Percentiles rank a stretch among this genome's conserved stretches.
These are phyloP conservation scores for Urechis unicinctus DNA, from an alignment of 2,888 invertebrate species.

Conservation along the genomic window DNA sequence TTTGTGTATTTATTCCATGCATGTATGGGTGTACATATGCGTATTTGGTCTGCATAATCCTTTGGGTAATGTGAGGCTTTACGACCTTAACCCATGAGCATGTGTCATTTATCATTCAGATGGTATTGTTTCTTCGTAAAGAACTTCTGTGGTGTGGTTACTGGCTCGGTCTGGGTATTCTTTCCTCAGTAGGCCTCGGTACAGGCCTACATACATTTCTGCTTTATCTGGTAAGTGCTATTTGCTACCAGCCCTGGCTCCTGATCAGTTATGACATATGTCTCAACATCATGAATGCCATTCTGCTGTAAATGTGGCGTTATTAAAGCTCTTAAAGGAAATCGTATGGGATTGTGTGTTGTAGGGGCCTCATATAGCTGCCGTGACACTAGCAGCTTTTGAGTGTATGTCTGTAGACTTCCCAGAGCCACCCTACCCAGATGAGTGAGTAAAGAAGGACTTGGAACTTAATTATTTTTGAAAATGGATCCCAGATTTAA, in stretches of 20 bases:
- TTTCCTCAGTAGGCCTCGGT: slow-evolving; percentile 95
- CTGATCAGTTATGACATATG: neutral
- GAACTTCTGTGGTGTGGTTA: slow-evolving; percentile 70
- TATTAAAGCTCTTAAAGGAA: neutral
- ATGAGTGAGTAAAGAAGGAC: slow-evolving; percentile 56
- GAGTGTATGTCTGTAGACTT: slow-evolving; percentile 93
- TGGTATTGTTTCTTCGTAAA: slow-evolving; percentile 13
- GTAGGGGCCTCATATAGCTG: slow-evolving; percentile 94
- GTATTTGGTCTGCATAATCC: too few relatives aligned
- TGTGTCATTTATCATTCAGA: slow-evolving; percentile 12
- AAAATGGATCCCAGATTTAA: too few relatives aligned
- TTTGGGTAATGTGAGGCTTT: too few relatives aligned
- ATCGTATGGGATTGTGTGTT: slow-evolving; percentile 1
- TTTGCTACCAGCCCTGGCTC: neutral
- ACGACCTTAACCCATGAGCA: too few relatives aligned
- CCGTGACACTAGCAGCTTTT: slow-evolving; percentile 95
- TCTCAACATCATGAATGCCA: neutral
- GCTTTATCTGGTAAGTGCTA: slow-evolving; percentile 67
- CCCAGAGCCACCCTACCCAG: slow-evolving; percentile 96
- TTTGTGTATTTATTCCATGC: too few relatives aligned
- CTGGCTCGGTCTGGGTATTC: slow-evolving; percentile 88
- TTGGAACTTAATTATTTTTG: neutral
- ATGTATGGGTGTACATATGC: neutral
- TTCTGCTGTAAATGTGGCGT: neutral
- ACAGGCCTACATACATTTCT: slow-evolving; percentile 98